Percentiles rank a stretch among this genome's conserved stretches.
Evolutionary conservation across 1,140 invertebrate genomes (phyloP).

Genomic region (Brachionus manjavacas): DNA sequence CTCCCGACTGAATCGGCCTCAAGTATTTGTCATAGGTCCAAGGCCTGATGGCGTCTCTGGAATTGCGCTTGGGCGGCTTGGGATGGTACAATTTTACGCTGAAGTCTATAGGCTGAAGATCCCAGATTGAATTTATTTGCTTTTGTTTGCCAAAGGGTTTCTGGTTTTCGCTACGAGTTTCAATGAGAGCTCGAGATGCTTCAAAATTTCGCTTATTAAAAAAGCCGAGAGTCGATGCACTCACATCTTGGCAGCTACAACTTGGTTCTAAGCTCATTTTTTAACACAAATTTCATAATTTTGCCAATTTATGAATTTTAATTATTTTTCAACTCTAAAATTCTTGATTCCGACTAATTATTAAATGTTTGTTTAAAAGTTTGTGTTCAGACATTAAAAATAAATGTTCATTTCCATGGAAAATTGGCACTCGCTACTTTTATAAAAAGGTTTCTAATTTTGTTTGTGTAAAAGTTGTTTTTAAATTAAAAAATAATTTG

Average conservation of each 20-base stretch:
- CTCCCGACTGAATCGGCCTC: background rate
- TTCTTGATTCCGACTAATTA: background rate
- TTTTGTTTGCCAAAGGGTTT: background rate
- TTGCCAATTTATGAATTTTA: background rate
- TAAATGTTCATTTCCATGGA: slow-evolving; percentile 29
- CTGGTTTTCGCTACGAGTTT: slow-evolving; percentile 8
- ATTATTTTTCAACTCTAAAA: background rate
- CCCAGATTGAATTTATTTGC: background rate
- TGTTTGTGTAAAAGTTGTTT: background rate
- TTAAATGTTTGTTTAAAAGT: slow-evolving; percentile 3
- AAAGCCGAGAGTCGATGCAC: background rate
- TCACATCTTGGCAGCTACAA: slow-evolving; percentile 10
- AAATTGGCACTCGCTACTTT: background rate
- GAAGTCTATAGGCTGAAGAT: slow-evolving; percentile 9
- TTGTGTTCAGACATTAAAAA: background rate
- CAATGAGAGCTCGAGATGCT: background rate
- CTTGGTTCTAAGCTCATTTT: background rate
- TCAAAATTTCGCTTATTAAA: background rate
- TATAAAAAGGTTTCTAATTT: background rate
- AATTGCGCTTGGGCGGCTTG: background rate
- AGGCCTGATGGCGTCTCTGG: background rate
- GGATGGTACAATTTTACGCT: slow-evolving; percentile 31
- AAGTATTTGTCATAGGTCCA: slow-evolving; percentile 21
- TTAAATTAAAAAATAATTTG: background rate
- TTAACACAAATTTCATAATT: background rate